Evolutionary conservation across 2,797 vertebrate species (phyloP).

Genomic region (Sarcoramphus papa): DNA sequence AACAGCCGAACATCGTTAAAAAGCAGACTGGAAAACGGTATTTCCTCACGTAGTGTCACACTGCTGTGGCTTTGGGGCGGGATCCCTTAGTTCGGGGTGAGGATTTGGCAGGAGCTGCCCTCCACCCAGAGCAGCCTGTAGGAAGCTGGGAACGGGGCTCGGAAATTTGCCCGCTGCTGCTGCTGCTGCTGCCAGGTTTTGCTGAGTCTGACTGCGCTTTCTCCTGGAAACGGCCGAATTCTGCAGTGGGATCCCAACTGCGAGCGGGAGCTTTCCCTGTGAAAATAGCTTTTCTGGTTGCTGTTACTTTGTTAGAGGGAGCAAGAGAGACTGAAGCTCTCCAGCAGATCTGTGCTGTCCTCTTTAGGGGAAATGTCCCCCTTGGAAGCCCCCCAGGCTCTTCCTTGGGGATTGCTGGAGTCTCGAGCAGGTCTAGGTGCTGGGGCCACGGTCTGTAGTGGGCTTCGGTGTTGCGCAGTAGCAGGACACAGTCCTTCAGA

Average conservation of each 20-base stretch:
- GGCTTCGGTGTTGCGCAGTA: neutral
- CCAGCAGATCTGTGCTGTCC: neutral
- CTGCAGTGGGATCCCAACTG: neutral
- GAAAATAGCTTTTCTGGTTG: neutral
- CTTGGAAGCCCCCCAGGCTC: neutral
- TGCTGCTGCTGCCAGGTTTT: neutral
- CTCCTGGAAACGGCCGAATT: neutral
- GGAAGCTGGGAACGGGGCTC: neutral
- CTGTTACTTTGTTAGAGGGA: neutral
- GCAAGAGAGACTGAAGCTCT: neutral
- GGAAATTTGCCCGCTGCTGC: neutral
- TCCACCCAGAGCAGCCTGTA: neutral
- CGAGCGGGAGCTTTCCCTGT: neutral
- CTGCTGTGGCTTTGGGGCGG: neutral
- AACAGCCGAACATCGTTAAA: neutral
- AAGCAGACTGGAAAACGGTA: neutral
- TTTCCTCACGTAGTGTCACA: rapidly evolving
- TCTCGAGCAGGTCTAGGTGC: neutral
- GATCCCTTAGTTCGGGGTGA: neutral
- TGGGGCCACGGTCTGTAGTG: neutral
- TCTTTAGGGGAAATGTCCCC: neutral
- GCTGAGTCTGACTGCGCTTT: neutral
- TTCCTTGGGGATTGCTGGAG: neutral
- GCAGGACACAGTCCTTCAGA: too few species aligned
- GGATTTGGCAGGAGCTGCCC: neutral